These are phyloP conservation scores for Apomyelois bistriatella DNA, from an alignment of 2,888 invertebrate genomes.

Conservation along the genomic window DNA sequence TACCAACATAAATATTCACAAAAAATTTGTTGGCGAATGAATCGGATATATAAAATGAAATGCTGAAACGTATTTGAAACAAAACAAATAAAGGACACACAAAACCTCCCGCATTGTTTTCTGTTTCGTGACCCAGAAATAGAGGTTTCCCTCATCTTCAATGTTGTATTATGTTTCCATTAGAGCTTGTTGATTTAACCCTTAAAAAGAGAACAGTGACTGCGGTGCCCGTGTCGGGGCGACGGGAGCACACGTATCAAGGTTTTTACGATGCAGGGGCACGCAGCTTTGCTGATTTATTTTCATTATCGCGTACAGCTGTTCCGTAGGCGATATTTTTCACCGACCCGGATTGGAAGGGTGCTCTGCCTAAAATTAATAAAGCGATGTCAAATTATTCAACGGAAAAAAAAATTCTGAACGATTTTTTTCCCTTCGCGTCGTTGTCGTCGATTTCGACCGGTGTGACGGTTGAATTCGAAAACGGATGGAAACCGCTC, in stretches of 20 bases:
- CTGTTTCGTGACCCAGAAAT: constrained; percentile 53
- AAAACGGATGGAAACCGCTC: constrained; percentile 51
- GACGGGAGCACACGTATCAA: constrained; percentile 39
- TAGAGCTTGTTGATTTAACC: constrained; percentile 64
- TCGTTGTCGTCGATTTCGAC: constrained; percentile 21
- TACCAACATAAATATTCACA: constrained; percentile 22
- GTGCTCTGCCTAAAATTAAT: constrained; percentile 46
- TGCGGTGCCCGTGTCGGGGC: constrained; percentile 37
- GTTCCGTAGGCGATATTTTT: constrained; percentile 43
- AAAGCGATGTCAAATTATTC: constrained; percentile 27
- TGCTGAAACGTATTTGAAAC: constrained; percentile 39
- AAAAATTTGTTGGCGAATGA: constrained; percentile 22
- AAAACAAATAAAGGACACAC: constrained; percentile 52
- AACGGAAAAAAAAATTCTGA: too few species aligned
- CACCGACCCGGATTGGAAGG: constrained; percentile 36
- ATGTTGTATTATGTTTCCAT: constrained; percentile 59
- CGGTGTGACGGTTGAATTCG: constrained; percentile 31
- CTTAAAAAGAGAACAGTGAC: constrained; percentile 44
- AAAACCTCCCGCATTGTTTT: constrained; percentile 54
- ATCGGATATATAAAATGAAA: constrained; percentile 33
- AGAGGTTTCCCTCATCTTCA: constrained; percentile 45
- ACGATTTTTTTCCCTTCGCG: constrained; percentile 10
- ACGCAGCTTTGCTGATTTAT: constrained; percentile 51
- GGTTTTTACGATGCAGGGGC: constrained; percentile 53
- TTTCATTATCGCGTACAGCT: constrained; percentile 55